Conservation (phyloP, 2,888 invertebrate genomes). For the Sphaeridia pumilis region DNA sequence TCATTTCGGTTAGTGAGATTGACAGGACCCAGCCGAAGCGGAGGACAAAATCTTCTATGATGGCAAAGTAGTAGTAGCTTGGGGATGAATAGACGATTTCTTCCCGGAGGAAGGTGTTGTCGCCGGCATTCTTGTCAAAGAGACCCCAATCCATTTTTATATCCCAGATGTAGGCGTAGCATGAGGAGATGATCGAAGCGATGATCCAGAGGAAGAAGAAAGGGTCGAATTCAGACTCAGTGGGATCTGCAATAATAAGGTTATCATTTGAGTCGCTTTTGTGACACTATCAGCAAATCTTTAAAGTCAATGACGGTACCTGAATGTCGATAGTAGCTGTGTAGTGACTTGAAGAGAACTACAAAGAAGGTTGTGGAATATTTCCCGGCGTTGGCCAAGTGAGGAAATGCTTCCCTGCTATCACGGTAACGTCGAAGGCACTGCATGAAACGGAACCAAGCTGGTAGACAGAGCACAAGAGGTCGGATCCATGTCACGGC, state of each 20-base stretch:
- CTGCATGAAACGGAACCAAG: conserved; percentile 88
- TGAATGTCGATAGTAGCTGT: conserved; percentile 53
- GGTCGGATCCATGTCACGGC: conserved; percentile 66
- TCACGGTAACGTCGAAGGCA: conserved; percentile 91
- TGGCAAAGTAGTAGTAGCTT: conserved; percentile 92
- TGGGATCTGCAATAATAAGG: background rate
- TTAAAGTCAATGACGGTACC: too few relatives aligned
- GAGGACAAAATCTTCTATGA: conserved; percentile 83
- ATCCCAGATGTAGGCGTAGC: conserved; percentile 96
- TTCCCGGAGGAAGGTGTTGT: conserved; percentile 81
- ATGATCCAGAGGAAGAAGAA: conserved; percentile 83
- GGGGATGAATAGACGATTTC: conserved; percentile 88
- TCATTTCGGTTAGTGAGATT: conserved; percentile 69
- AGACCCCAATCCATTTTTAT: conserved; percentile 99
- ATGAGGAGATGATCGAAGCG: conserved; percentile 71
- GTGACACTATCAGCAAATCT: conserved; percentile 43
- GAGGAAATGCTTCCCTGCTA: conserved; percentile 84
- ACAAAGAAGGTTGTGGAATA: conserved; percentile 96
- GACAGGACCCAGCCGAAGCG: conserved; percentile 89
- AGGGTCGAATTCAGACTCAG: conserved; percentile 48
- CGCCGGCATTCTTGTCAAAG: conserved; percentile 78
- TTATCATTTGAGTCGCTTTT: too few relatives aligned
- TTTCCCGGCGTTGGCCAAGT: conserved; percentile 94
- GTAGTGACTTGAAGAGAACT: conserved; percentile 67
- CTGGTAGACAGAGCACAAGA: conserved; percentile 81